Evolutionary conservation across 2,113 vertebrate species (phyloP), one percentile per base, ranked within the genome.

Genomic region (Ageneiosus marmoratus): DNA sequence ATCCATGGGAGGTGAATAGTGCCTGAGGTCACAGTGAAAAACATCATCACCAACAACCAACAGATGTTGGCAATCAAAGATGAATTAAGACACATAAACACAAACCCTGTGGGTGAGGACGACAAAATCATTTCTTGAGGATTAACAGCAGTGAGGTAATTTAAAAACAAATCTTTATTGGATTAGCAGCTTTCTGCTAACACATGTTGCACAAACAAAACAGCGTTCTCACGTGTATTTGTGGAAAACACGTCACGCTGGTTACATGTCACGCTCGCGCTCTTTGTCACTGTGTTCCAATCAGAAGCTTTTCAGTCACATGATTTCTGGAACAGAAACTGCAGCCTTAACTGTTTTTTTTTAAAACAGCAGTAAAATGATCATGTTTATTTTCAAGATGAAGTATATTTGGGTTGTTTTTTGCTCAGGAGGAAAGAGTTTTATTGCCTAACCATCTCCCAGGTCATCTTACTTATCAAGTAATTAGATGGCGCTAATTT

Each of bases 181-280:
- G 73, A 85, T 82, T 85, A 85, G 34, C 63, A 53, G 74, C 53
- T 78, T 82, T 46, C 80, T 82, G 80, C 37, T 70, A 81, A 62
- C 58, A 48, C 78, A 44, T 32, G 6, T 53, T 41, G 67, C 27
- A 9, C 44, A 18, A 37, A 60, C 75, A 65, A 12, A 53, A 20
- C n/a, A 29, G 12, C 20, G 46, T 32, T n/a, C 32, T 74, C 18
- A 22, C 72, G 1, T n/a, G 9, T 53, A 11, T 27, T 46, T 6
- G 24, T 5, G 1, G 22, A 46, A n/a, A 70, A 44, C 67, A 44
- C 12, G 10, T 10, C 67, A 44, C 12, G 10, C 22, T 12, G 65
- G 24, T 69, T 6, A n/a, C 22, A 15, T 10, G 10, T 70, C 67
- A 44, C 11, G 67, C n/a, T n/a, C n/a, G 67, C n/a, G n/a, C 24